Evolutionary conservation across 2,888 invertebrate species (phyloP).

Genomic region (Megastigmus dorsalis): DNA sequence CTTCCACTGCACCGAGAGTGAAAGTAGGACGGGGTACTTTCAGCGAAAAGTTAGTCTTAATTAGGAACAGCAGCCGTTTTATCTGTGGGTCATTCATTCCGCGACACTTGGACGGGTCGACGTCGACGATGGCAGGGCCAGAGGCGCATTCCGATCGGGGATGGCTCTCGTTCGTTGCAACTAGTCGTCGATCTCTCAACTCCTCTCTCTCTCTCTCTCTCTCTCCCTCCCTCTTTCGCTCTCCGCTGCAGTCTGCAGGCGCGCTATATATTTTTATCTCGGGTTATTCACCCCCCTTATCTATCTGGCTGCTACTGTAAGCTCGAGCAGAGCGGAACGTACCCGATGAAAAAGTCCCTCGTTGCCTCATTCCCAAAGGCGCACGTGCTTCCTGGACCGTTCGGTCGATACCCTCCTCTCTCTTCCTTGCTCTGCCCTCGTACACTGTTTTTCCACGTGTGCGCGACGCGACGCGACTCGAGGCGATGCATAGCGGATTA

Average conservation of each 20-base stretch:
- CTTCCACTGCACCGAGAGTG: conserved; percentile 30
- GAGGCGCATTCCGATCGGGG: conserved; percentile 70
- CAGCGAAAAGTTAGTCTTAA: conserved; percentile 68
- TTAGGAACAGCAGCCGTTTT: conserved; percentile 67
- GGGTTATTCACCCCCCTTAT: conserved; percentile 72
- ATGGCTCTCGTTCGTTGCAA: conserved; percentile 65
- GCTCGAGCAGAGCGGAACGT: neutral
- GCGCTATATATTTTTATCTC: conserved; percentile 71
- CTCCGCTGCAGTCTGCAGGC: neutral
- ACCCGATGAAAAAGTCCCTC: neutral
- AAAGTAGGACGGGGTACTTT: conserved; percentile 65
- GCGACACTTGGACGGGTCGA: conserved; percentile 67
- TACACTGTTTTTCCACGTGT: conserved; percentile 36
- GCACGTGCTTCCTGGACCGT: conserved; percentile 45
- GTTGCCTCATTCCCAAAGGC: neutral
- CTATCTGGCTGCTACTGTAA: conserved; percentile 26
- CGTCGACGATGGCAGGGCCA: conserved; percentile 61
- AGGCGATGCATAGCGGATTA: conserved; percentile 15
- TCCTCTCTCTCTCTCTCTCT: no score
- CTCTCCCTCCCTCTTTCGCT: no score
- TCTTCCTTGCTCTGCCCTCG: neutral
- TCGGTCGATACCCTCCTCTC: no score
- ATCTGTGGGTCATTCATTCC: conserved; percentile 71
- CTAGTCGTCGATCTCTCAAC: conserved; percentile 58
- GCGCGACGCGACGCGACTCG: neutral